Evolutionary conservation across 2,797 vertebrate species (phyloP).

Genomic region (Peromyscus aztecus): DNA sequence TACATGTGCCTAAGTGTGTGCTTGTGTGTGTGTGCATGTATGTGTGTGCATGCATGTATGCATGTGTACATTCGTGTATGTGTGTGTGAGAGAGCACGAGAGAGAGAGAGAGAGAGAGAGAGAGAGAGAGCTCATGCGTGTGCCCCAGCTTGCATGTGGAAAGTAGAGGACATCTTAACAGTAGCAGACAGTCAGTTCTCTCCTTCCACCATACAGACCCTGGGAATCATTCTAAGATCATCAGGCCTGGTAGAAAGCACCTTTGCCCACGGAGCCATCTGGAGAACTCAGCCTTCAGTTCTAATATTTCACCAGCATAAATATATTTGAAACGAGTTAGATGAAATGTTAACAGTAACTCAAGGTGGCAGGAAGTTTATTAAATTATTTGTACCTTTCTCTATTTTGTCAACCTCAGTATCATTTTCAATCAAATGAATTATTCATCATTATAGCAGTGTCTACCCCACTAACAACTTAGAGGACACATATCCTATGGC

Average conservation of each 20-base stretch:
- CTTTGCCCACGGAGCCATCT: neutral
- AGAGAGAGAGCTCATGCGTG: too few species aligned
- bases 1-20: too few species aligned
- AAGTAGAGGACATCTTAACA: neutral
- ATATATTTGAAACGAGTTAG: slow-evolving; percentile 15
- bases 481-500: neutral
- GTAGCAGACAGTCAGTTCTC: neutral
- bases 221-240: neutral
- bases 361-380: neutral
- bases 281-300: neutral
- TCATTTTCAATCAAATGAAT: slow-evolving; percentile 22
- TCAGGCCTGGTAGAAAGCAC: neutral
- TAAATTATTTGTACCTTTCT: neutral
- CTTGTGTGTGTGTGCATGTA: neutral
- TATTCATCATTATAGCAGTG: neutral
- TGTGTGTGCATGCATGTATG: neutral
- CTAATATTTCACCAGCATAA: neutral
- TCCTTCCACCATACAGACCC: neutral
- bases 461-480: neutral
- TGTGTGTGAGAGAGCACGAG: neutral
- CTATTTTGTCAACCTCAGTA: neutral
- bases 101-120: too few species aligned
- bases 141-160: neutral
- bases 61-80: neutral
- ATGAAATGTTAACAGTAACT: neutral